These are phyloP conservation scores for Oxystoma pomonae DNA, from an alignment of 2,888 invertebrate species.

Conservation along the genomic window DNA sequence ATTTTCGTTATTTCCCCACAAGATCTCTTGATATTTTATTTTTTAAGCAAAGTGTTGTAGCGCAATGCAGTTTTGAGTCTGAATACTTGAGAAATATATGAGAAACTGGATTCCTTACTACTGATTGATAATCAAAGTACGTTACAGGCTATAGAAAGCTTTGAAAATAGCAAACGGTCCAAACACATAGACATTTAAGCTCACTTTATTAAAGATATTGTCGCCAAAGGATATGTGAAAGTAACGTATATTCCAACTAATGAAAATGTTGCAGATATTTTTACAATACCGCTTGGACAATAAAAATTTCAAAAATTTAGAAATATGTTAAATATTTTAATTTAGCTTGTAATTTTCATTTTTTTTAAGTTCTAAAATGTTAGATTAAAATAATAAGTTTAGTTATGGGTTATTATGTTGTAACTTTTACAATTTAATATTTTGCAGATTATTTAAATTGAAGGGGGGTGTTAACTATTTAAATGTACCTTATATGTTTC, in stretches of 20 bases:
- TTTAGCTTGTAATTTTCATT: too few species aligned
- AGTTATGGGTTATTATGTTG: too few species aligned
- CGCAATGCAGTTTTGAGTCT: conserved; percentile 15
- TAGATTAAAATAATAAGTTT: too few species aligned
- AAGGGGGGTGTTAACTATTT: too few species aligned
- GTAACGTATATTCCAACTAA: background rate
- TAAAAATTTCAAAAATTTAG: background rate
- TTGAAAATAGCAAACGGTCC: conserved; percentile 4
- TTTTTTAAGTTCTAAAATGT: too few species aligned
- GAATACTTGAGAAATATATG: conserved; percentile 20
- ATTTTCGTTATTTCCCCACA: too few species aligned
- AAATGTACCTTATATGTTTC: too few species aligned
- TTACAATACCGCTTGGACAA: background rate
- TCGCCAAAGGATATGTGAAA: background rate
- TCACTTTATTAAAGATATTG: conserved; percentile 7
- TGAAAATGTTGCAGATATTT: conserved; percentile 3
- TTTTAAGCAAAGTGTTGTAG: conserved; percentile 18
- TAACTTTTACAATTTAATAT: too few species aligned
- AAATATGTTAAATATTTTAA: too few species aligned
- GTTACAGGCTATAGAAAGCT: background rate
- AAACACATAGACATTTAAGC: conserved; percentile 5
- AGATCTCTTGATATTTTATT: too few species aligned
- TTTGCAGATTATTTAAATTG: too few species aligned
- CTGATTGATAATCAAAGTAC: conserved; percentile 7
- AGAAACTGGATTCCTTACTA: too few species aligned